Evolutionary conservation across 1,140 invertebrate genomes (phyloP).

Genomic region (Ladona fulva): DNA sequence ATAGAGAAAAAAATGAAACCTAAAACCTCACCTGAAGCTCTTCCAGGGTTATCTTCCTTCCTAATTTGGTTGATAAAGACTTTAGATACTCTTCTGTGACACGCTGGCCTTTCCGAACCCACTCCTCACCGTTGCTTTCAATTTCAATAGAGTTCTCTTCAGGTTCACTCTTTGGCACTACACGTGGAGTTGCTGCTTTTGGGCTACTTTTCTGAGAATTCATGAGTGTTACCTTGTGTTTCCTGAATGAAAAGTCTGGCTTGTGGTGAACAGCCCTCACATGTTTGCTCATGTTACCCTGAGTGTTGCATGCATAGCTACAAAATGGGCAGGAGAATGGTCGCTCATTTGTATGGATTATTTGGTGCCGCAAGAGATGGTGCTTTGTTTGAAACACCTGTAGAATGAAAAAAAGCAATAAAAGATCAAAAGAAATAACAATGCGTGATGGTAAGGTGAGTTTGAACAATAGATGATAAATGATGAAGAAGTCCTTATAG

Average conservation of each 20-base stretch:
- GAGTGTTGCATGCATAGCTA: conserved; percentile 24
- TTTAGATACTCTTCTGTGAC: conserved; percentile 18
- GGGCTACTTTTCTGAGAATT: not conserved
- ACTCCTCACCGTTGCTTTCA: conserved; percentile 5
- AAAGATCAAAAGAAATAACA: too few relatives aligned
- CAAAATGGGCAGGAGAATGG: conserved; percentile 27
- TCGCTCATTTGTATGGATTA: conserved; percentile 34
- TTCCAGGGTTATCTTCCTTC: conserved; percentile 16
- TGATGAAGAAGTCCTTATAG: too few relatives aligned
- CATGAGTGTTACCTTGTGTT: not conserved
- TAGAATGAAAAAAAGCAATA: too few relatives aligned
- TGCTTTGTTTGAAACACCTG: conserved; percentile 23
- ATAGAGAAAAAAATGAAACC: too few relatives aligned
- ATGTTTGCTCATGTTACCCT: conserved; percentile 22
- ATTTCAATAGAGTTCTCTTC: not conserved
- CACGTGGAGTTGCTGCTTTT: not conserved
- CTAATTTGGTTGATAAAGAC: conserved; percentile 18
- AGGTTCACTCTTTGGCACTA: not conserved
- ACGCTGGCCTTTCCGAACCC: conserved; percentile 17
- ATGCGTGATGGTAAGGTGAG: too few relatives aligned
- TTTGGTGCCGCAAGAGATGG: conserved; percentile 32
- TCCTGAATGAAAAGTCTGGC: conserved; percentile 20
- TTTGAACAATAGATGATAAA: too few relatives aligned
- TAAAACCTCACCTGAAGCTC: conserved; percentile 14
- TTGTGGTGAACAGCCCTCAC: conserved; percentile 19